Base-by-base conservation (phyloP, 1,140 invertebrate species). In the Lepidurus packardi region DNA sequence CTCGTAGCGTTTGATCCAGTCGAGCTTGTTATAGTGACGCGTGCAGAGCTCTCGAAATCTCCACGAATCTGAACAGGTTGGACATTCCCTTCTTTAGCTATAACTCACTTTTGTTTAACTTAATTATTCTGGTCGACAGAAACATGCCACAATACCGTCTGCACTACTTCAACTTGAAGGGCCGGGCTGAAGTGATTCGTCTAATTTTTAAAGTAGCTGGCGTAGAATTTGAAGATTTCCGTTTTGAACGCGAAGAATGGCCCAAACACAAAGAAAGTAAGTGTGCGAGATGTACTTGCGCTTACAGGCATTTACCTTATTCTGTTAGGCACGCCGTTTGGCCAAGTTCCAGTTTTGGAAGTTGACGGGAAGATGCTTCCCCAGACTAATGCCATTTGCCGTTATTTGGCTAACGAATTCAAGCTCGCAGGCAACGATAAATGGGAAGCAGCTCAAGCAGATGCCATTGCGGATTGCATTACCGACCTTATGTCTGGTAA, bases 181-280 rank as follows among this genome's bases (percentile, higher is more conserved):
- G 89, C 4, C 83, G 90, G 11, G 90, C 85, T 10, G 90, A 92
- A 81, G 85, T 90, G 0, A 85, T 90, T 24, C 85, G 91, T 8
- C 87, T 86, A 43, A 80, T 92, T 6, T 82, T 91, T 6, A 84
- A 84, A 7, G 89, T 90, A 80, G 85, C 86, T 6, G 87, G 86
- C 21, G 83, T 88, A 3, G 83, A 86, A 2, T 92, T 89, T 82
- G 87, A 90, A 80, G 91, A 92, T 81, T 81, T 85, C 24, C 84
- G 88, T 11, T 79, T 88, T 79, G 80, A 80, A 73, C 76, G 73
- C 25, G 84, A 82, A 73, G 80, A 84, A 42, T 87, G 85, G 85
- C 78, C 81, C 7, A 81, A 83, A 44, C 81, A 83, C 73, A 87
- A 88, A 80, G 82, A 83, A 77, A 83, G 84, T 82, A 82, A 85